A percentile compares a stretch with the other conserved stretches of the same genome.
These are phyloP conservation scores for Calcarius lapponicus DNA, from an alignment of 2,797 vertebrate genomes.

Conservation along the genomic window DNA sequence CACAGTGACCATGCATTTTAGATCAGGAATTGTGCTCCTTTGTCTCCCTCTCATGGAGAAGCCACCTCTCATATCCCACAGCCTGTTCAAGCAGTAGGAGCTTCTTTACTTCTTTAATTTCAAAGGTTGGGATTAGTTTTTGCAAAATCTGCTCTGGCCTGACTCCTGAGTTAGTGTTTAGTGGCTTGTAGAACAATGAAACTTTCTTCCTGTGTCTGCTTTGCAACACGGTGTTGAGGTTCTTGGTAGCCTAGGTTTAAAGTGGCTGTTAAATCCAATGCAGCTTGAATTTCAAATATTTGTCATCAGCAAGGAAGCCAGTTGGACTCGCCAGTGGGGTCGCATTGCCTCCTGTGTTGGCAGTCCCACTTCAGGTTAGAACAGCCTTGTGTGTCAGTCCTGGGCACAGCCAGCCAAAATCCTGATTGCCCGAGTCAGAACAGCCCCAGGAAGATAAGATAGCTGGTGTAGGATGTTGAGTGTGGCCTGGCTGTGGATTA, in stretches of 20 bases:
- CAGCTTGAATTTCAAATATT: neutral
- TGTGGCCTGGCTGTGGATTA: neutral
- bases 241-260: neutral
- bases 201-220: neutral
- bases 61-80: neutral
- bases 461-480: neutral
- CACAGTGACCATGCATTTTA: neutral
- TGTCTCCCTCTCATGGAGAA: neutral
- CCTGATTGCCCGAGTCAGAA: neutral
- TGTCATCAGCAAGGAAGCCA: neutral
- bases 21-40: neutral
- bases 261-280: neutral
- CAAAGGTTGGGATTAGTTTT: neutral
- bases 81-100: neutral
- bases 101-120: neutral
- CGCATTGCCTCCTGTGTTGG: rapidly evolving
- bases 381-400: neutral
- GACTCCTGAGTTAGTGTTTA: neutral
- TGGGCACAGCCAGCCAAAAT: neutral
- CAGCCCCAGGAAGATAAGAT: neutral
- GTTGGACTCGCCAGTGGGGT: neutral
- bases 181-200: neutral
- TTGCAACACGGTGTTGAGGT: neutral
- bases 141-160: neutral
- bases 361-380: neutral